These are phyloP conservation scores for Myathropa florea DNA, from an alignment of 2,888 invertebrate species.

Conservation along the genomic window DNA sequence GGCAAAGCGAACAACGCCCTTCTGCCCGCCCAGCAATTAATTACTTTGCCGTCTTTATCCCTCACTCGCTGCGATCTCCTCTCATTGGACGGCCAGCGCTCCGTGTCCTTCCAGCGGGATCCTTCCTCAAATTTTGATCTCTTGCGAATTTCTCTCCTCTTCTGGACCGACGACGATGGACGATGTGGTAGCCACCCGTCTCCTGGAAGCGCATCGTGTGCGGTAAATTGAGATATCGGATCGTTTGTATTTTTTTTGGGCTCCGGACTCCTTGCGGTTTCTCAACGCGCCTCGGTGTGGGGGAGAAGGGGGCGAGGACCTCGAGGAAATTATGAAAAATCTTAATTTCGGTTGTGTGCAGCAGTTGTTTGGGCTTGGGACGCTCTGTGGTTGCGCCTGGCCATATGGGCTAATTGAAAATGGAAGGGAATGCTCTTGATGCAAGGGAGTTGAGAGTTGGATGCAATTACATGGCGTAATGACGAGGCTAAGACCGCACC, in stretches of 20 bases:
- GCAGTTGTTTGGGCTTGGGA: slow-evolving; percentile 48
- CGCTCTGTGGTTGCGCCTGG: neutral
- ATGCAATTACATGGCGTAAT: slow-evolving; percentile 19
- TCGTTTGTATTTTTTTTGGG: slow-evolving; percentile 39
- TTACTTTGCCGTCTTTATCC: slow-evolving; percentile 70
- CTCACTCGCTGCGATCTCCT: neutral
- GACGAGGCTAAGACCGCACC: neutral
- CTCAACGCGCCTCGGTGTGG: neutral
- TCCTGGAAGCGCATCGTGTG: slow-evolving; percentile 55
- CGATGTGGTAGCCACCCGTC: slow-evolving; percentile 36
- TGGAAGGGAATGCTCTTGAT: slow-evolving; percentile 12
- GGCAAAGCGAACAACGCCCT: slow-evolving; percentile 67
- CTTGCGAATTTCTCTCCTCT: slow-evolving; percentile 45
- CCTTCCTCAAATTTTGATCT: slow-evolving; percentile 55
- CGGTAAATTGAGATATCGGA: slow-evolving; percentile 71
- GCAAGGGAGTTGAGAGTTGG: slow-evolving; percentile 5
- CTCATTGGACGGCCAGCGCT: neutral
- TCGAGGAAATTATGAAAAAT: slow-evolving; percentile 52
- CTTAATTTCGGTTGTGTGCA: slow-evolving; percentile 42
- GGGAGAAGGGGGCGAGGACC: neutral
- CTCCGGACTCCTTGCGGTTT: slow-evolving; percentile 63
- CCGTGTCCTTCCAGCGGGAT: slow-evolving; percentile 55
- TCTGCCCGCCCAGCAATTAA: slow-evolving; percentile 69
- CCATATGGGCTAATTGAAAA: slow-evolving; percentile 54
- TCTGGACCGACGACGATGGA: slow-evolving; percentile 27